Percentiles rank a stretch among this genome's conserved stretches.
These are phyloP conservation scores for Pterocles gutturalis DNA, from an alignment of 2,113 vertebrate species.

Conservation along the genomic window DNA sequence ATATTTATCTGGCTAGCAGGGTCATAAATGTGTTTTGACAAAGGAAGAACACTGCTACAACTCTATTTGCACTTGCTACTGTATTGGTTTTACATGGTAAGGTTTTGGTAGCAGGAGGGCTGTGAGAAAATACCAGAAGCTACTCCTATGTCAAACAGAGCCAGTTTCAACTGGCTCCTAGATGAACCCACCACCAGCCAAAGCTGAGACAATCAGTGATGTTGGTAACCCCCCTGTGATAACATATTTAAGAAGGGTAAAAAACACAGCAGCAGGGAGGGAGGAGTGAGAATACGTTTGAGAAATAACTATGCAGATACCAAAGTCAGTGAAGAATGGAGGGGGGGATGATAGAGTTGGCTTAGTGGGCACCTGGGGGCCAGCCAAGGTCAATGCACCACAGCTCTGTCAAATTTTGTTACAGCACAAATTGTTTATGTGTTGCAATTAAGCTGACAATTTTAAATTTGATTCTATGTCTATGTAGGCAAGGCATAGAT, in stretches of 20 bases:
- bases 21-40: neutral
- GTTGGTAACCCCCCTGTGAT: neutral
- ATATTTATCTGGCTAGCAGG: neutral
- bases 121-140: neutral
- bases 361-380: neutral
- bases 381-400: neutral
- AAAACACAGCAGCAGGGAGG: neutral
- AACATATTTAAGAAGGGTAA: neutral
- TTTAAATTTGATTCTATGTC: neutral
- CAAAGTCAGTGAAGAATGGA: neutral
- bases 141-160: neutral
- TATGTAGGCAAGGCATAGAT: neutral
- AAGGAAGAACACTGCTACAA: neutral
- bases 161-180: neutral
- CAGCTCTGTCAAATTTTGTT: neutral
- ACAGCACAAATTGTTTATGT: neutral
- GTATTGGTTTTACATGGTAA: neutral
- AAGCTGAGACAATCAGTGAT: neutral
- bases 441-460: neutral
- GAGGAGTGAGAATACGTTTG: neutral
- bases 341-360: fast-evolving
- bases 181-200: neutral
- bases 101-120: neutral
- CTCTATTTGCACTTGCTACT: neutral
- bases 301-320: neutral